Evolutionary conservation across 2,113 vertebrate genomes (phyloP).

Genomic region (Mastomys coucha): DNA sequence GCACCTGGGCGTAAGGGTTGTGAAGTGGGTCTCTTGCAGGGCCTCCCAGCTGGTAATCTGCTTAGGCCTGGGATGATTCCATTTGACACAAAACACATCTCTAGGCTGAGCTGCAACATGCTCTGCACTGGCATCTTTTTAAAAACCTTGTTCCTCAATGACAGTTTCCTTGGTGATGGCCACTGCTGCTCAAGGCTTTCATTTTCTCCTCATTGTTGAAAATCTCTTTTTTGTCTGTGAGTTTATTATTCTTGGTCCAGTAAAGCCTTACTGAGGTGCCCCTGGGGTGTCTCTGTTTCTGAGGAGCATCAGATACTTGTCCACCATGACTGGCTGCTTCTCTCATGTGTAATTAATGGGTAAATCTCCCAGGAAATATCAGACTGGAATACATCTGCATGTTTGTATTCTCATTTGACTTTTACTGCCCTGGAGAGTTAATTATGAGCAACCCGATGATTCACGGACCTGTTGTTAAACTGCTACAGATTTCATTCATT

Average conservation of each 20-base stretch:
- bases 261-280: not conserved
- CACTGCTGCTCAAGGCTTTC: not conserved
- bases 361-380: not conserved
- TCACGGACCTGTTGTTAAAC: slow-evolving; percentile 12
- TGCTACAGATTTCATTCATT: not conserved
- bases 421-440: slow-evolving; percentile 9
- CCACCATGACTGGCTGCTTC: not conserved
- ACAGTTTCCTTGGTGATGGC: slow-evolving; percentile 63
- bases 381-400: not conserved
- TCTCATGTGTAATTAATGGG: slow-evolving; percentile 42
- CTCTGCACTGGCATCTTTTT: not conserved
- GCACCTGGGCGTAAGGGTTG: not conserved
- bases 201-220: slow-evolving; percentile 24
- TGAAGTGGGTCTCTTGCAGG: not conserved
- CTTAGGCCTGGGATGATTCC: not conserved
- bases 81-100: not conserved
- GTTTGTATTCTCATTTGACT: not conserved
- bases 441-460: slow-evolving; percentile 28
- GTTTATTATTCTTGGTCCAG: slow-evolving; percentile 31
- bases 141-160: not conserved
- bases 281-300: not conserved
- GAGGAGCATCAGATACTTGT: not conserved
- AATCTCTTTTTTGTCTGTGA: slow-evolving; percentile 16
- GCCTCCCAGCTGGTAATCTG: not conserved
- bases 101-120: not conserved